phyloP scores from a whole-genome alignment of 2,113 vertebrate genomes.

The Pseudopipra pipra region DNA sequence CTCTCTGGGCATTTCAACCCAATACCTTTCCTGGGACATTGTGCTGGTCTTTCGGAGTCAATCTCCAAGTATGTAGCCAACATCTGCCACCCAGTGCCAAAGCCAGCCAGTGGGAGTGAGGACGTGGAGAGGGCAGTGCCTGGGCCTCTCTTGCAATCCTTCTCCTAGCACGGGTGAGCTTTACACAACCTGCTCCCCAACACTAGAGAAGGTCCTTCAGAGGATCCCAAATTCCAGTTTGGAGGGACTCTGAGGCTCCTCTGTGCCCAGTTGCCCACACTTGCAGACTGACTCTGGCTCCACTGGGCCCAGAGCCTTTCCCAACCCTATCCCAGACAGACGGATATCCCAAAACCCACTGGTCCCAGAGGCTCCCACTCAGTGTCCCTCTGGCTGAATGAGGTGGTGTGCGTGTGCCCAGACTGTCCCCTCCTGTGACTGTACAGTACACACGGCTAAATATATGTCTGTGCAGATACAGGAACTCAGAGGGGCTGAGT shows the following conservation, averaged over 20 bases:
- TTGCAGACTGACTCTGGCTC: background rate
- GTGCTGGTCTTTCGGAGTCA: background rate
- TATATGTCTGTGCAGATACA: slow-evolving; percentile 75
- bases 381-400: slow-evolving; percentile 57
- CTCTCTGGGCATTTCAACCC: background rate
- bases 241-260: slow-evolving; percentile 11
- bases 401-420: slow-evolving; percentile 66
- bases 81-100: accelerated
- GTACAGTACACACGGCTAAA: slow-evolving; percentile 73
- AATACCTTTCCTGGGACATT: background rate
- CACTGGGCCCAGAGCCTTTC: background rate
- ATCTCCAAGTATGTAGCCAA: background rate
- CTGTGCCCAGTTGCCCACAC: background rate
- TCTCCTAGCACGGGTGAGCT: background rate
- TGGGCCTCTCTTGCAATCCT: background rate
- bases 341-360: slow-evolving; percentile 57
- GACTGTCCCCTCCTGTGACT: slow-evolving; percentile 67
- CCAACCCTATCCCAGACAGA: slow-evolving; percentile 45
- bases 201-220: background rate
- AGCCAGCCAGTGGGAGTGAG: accelerated
- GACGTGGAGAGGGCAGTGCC: background rate
- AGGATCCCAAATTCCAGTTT: background rate
- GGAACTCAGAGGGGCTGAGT: slow-evolving; percentile 71
- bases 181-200: background rate
- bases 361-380: slow-evolving; percentile 9